These are phyloP conservation scores for Clinocottus analis DNA, from an alignment of 2,113 vertebrate genomes.

Conservation along the genomic window DNA sequence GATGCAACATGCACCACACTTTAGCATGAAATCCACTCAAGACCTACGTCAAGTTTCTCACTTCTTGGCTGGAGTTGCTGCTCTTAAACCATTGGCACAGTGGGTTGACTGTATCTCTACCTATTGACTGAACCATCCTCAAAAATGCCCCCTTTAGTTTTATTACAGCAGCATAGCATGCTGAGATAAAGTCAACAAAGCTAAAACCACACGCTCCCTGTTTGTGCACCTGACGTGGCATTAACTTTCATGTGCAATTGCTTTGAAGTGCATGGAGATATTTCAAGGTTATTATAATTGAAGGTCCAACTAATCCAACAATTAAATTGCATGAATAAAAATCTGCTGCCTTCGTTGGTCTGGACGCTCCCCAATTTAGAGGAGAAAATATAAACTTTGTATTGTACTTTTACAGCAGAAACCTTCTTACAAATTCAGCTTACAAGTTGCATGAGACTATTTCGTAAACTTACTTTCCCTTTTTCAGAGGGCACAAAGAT, in stretches of 20 bases:
- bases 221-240: slow-evolving; percentile 26
- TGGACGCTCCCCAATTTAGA: slow-evolving; percentile 18
- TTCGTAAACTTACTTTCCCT: slow-evolving; percentile 12
- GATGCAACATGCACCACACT: slow-evolving; percentile 29
- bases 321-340: slow-evolving; percentile 34
- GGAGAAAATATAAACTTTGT: slow-evolving; percentile 20
- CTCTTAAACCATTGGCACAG: neutral
- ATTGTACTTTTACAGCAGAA: slow-evolving; percentile 15
- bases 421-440: slow-evolving; percentile 51
- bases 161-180: neutral
- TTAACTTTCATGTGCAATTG: slow-evolving; percentile 36
- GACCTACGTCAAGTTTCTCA: slow-evolving; percentile 2
- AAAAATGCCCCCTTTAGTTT: neutral
- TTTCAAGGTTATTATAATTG: slow-evolving; percentile 46
- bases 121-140: slow-evolving; percentile 2
- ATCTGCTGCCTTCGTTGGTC: slow-evolving; percentile 38
- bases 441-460: slow-evolving; percentile 6
- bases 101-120: neutral
- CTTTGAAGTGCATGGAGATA: slow-evolving; percentile 54
- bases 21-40: slow-evolving; percentile 22
- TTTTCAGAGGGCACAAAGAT: slow-evolving; percentile 1
- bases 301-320: slow-evolving; percentile 44
- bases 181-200: slow-evolving; percentile 7
- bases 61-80: neutral
- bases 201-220: slow-evolving; percentile 5